A percentile compares a stretch with the other conserved stretches of the same genome.
phyloP scores from a whole-genome alignment of 2,113 vertebrate species.

The Toxostoma redivivum region DNA sequence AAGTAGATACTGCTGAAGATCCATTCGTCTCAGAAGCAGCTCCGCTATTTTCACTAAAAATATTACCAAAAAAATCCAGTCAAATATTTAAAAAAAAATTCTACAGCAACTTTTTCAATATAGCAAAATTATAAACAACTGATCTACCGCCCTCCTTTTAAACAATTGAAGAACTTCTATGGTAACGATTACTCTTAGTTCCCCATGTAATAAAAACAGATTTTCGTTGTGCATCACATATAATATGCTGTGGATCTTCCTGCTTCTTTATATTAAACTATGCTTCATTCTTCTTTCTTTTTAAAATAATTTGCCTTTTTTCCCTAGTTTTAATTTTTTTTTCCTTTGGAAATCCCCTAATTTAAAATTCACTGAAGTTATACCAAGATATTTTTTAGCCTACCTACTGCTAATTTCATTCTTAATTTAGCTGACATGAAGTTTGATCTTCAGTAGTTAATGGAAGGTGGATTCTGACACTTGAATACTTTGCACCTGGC shows the following conservation, averaged over 20 bases:
- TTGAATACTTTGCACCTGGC: neutral
- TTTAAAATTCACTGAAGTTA: neutral
- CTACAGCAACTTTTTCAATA: neutral
- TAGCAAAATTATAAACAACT: neutral
- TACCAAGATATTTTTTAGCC: neutral
- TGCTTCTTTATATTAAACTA: neutral
- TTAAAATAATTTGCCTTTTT: neutral
- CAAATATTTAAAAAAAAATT: neutral
- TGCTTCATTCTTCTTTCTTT: neutral
- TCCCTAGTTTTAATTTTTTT: too few species aligned
- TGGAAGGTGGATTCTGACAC: neutral
- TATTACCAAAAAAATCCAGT: neutral
- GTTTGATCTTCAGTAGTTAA: neutral
- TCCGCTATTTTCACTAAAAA: neutral
- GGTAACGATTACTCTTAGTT: neutral
- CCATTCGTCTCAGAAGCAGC: neutral
- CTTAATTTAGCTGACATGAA: neutral
- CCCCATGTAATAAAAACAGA: neutral
- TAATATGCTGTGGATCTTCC: neutral
- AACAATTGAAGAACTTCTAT: neutral
- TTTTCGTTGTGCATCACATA: neutral
- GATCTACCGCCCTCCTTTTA: rapidly evolving
- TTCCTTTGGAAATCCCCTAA: neutral
- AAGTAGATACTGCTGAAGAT: neutral
- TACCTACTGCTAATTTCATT: neutral